Evolutionary conservation across 92 coral and sea anemone species (phyloP).

Genomic region (Heteractis magnifica): DNA sequence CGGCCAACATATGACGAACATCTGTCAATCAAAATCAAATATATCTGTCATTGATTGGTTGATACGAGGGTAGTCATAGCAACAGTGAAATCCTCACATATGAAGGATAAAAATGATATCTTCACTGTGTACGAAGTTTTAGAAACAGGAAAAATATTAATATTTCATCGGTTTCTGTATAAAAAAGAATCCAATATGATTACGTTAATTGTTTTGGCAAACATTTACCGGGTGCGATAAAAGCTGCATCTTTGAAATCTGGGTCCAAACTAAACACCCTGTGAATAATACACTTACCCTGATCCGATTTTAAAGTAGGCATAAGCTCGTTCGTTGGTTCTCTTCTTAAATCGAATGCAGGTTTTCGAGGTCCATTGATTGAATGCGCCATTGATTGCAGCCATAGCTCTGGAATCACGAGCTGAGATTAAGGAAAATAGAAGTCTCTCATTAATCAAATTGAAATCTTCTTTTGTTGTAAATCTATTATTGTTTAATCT

Average conservation of each 20-base stretch:
- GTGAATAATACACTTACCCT: neutral
- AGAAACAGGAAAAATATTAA: neutral
- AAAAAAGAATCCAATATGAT: too few species aligned
- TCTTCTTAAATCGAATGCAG: constrained; percentile 62
- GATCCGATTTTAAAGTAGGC: constrained; percentile 65
- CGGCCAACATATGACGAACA: constrained; percentile 81
- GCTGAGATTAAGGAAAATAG: constrained; percentile 25
- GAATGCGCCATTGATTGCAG: constrained; percentile 63
- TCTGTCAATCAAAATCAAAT: constrained; percentile 10
- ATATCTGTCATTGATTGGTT: too few species aligned
- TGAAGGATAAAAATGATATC: too few species aligned
- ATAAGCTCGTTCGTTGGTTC: constrained; percentile 61
- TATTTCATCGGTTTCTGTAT: neutral
- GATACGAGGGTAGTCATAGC: too few species aligned
- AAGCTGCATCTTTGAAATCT: too few species aligned
- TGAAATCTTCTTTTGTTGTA: neutral
- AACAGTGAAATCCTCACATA: too few species aligned
- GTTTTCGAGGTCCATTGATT: constrained; percentile 77
- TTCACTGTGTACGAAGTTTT: too few species aligned
- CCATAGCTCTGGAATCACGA: constrained; percentile 55
- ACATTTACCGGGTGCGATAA: too few species aligned
- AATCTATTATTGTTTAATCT: too few species aligned
- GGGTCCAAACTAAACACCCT: too few species aligned
- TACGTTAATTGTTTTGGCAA: too few species aligned
- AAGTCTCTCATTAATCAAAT: neutral